Conservation (phyloP, 2,888 invertebrate species). For the Euphydryas editha region DNA sequence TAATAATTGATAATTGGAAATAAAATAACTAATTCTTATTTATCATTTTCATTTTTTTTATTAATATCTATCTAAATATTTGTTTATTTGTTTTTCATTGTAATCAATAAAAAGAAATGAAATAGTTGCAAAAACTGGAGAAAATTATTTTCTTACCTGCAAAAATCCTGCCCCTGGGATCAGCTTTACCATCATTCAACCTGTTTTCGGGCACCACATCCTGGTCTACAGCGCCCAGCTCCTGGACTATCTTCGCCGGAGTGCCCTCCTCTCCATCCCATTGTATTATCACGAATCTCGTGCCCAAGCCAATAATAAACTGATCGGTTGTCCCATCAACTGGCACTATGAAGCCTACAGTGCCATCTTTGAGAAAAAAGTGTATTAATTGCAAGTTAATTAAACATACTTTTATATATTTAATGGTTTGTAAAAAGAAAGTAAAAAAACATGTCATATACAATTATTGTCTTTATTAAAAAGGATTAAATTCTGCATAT, state of each 20-base stretch:
- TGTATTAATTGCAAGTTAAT: too few species aligned
- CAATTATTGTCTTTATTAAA: too few species aligned
- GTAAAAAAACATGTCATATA: too few species aligned
- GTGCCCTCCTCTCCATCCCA: conserved; percentile 86
- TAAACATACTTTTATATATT: too few species aligned
- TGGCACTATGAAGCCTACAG: conserved; percentile 85
- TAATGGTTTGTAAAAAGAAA: too few species aligned
- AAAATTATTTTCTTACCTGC: conserved; percentile 75
- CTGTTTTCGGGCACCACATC: conserved; percentile 81
- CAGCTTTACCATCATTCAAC: conserved; percentile 91
- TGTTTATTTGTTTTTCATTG: too few species aligned
- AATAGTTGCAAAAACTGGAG: background rate
- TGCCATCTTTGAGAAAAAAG: conserved; percentile 58
- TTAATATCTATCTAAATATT: too few species aligned
- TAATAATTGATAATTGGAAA: too few species aligned
- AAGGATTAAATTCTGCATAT: too few species aligned
- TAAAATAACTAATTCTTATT: too few species aligned
- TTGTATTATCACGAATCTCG: conserved; percentile 83
- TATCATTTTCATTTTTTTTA: too few species aligned
- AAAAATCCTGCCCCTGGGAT: conserved; percentile 89
- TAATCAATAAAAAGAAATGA: too few species aligned
- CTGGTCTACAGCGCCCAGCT: conserved; percentile 82
- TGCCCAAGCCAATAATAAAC: conserved; percentile 86
- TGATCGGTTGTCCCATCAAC: conserved; percentile 84
- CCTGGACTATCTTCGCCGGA: conserved; percentile 69